Evolutionary conservation across 1,140 invertebrate species (phyloP), one percentile per base, ranked within the genome.

Genomic region (Thalassaphorura encarpata): DNA sequence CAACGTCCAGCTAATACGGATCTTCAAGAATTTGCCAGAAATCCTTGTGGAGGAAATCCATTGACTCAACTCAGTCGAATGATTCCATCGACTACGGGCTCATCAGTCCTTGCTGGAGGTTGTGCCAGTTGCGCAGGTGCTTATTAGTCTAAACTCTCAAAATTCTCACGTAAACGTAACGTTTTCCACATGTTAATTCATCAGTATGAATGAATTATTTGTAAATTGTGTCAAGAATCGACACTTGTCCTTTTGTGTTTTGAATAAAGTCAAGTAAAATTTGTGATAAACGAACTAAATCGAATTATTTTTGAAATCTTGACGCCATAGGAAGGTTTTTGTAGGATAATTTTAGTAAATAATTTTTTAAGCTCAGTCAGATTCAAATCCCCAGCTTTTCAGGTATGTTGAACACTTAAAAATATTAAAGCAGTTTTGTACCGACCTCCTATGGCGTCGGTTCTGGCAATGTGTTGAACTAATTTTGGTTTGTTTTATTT

Each of bases 11-110:
- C 36, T 18, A 43, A 41, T 27, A 18, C n/a, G 15, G 62, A 63
- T 31, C 58, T 63, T 41, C 62, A 63, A 45, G 54, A 63, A 46
- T 63, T 63, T 27, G 16, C 45, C 13, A 21, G 57, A 27, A 3
- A 28, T 28, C 46, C 56, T 15, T 51, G 56, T n/a, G 27, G n/a
- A 28, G 31, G 8, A 28, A 1, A 28, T n/a, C 40, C 26, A 45
- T n/a, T 13, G 28, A 24, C 24, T n/a, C 52, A 54, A 19, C 2
- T 42, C 15, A 46, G 27, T 46, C 28, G 40, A 48, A 36, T 23
- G 21, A 16, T 11, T 45, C 15, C 46, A 5, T 23, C 46, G 21
- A 28, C 19, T 6, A 8, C 41, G 11, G 26, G 41, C 33, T 36
- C 33, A n/a, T 36, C 33, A 36, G 33, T n/a, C 31, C 5, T 5